Percentiles rank a stretch among this genome's conserved stretches.
Evolutionary conservation across 1,140 invertebrate genomes (phyloP).

Genomic region (Drosophila triauraria): DNA sequence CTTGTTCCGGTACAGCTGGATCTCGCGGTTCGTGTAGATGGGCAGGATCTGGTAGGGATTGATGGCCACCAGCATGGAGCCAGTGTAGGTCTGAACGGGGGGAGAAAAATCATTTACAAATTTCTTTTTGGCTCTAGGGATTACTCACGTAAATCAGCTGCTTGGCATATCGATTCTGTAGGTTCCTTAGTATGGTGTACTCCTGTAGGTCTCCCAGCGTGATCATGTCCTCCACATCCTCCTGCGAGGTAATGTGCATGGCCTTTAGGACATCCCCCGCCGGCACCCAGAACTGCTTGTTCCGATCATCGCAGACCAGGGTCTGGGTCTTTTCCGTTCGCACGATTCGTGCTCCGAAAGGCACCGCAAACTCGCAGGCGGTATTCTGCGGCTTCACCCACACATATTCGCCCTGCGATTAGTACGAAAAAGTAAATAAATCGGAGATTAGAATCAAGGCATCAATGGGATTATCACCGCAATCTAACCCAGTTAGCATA

Average conservation of each 20-base stretch:
- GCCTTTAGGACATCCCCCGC: constrained; percentile 89
- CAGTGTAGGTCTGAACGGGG: constrained; percentile 94
- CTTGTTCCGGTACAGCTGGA: constrained; percentile 92
- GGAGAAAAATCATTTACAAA: not conserved
- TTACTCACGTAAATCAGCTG: constrained; percentile 95
- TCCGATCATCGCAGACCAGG: constrained; percentile 92
- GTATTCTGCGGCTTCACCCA: constrained; percentile 91
- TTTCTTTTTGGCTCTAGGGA: not conserved
- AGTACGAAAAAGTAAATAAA: constrained; percentile 13
- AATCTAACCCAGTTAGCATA: constrained; percentile 20
- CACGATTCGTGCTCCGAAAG: constrained; percentile 92
- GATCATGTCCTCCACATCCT: constrained; percentile 98
- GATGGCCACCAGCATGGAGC: constrained; percentile 96
- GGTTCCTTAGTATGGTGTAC: constrained; percentile 95
- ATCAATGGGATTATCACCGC: constrained; percentile 10
- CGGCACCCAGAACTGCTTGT: constrained; percentile 87
- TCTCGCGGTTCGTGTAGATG: constrained; percentile 95
- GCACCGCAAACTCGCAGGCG: constrained; percentile 92
- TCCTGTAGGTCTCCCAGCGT: constrained; percentile 96
- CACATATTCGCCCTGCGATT: constrained; percentile 91
- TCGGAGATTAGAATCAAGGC: constrained; percentile 14
- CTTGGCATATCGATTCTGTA: constrained; percentile 95
- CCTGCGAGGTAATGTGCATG: constrained; percentile 94
- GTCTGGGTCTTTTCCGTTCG: constrained; percentile 92
- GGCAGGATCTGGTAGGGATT: constrained; percentile 97